These are phyloP conservation scores for Ectobius pallidus DNA, from an alignment of 2,888 invertebrate genomes.

Conservation along the genomic window DNA sequence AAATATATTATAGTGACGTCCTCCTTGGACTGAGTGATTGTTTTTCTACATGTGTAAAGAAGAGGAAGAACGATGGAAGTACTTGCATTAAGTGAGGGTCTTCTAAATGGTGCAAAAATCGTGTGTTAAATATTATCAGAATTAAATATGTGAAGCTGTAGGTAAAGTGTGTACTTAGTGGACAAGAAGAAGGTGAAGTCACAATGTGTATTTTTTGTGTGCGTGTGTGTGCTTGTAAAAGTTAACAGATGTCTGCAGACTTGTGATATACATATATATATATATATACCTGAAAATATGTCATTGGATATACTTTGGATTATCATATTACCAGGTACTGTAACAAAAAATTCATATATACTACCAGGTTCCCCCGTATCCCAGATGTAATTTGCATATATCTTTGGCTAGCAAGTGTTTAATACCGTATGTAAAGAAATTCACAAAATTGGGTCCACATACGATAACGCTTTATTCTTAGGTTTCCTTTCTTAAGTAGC, in stretches of 20 bases:
- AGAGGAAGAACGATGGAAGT: not conserved
- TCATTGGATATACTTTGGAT: conserved; percentile 33
- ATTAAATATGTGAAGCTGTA: conserved; percentile 4
- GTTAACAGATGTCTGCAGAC: conserved; percentile 8
- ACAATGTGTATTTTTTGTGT: conserved; percentile 14
- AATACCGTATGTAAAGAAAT: conserved; percentile 30
- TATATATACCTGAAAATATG: conserved; percentile 24
- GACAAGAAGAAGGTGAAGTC: conserved; percentile 7
- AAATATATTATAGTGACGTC: conserved; percentile 17
- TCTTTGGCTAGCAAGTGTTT: not conserved
- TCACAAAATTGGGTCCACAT: conserved; percentile 34
- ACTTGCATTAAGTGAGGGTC: not conserved
- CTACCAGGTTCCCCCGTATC: not conserved
- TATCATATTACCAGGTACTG: conserved; percentile 33
- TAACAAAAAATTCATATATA: conserved; percentile 26
- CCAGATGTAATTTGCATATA: conserved; percentile 5
- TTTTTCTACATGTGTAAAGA: not conserved
- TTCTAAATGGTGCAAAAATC: conserved; percentile 8
- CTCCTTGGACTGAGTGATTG: conserved; percentile 18
- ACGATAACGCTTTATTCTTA: conserved; percentile 13
- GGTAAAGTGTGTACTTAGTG: conserved; percentile 26
- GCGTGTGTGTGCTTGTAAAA: conserved; percentile 17
- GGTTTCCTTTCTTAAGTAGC: not conserved
- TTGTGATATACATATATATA: conserved; percentile 11
- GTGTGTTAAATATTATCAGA: not conserved